phyloP scores from a whole-genome alignment of 2,113 vertebrate species.

The Pantherophis guttatus region DNA sequence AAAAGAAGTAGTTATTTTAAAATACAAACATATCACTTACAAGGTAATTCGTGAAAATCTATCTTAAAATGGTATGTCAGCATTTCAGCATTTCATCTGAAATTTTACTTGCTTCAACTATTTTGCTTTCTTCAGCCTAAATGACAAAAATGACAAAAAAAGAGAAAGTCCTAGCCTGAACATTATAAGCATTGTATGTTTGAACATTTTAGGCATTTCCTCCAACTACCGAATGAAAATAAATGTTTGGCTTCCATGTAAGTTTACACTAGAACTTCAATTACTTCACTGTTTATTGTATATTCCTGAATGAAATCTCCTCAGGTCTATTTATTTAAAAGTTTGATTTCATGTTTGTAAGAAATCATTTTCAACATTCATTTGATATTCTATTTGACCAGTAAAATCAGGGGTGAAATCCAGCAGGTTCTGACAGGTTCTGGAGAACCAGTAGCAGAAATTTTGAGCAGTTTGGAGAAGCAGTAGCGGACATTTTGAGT shows the following conservation, averaged over 20 bases:
- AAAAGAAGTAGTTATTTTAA: background rate
- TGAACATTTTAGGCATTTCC: background rate
- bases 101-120: background rate
- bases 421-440: too few species aligned
- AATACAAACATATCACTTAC: background rate
- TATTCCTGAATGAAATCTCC: background rate
- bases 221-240: background rate
- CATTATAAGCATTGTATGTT: background rate
- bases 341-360: slow-evolving; percentile 24
- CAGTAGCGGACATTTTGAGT: too few species aligned
- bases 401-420: background rate
- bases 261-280: background rate
- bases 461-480: too few species aligned
- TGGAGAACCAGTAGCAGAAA: too few species aligned
- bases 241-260: slow-evolving; percentile 12
- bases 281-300: background rate
- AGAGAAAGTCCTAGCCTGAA: background rate
- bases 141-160: background rate
- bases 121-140: background rate
- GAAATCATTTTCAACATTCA: slow-evolving; percentile 14
- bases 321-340: slow-evolving; percentile 34
- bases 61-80: background rate
- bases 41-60: background rate
- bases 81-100: background rate
- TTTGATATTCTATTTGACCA: background rate